Conservation (phyloP, 2,888 invertebrate genomes). For the Trachelus troglodyta region DNA sequence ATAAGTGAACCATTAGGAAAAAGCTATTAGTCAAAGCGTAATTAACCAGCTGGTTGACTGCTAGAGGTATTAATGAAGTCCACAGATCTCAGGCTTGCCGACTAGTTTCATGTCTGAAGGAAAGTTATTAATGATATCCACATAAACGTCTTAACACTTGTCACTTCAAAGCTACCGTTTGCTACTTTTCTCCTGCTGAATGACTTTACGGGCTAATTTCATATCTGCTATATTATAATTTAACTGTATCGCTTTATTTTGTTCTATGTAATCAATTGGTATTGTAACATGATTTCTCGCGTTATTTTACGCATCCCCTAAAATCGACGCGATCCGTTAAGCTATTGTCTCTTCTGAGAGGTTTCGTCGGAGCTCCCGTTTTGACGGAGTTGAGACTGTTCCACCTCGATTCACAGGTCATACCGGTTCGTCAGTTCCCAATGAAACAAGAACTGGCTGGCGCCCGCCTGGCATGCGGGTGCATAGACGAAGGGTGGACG, state of each 20-base stretch:
- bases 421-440: too few relatives aligned
- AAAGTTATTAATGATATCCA: slow-evolving; percentile 45
- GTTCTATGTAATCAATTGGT: not conserved
- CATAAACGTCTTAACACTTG: slow-evolving; percentile 38
- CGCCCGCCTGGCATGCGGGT: too few relatives aligned
- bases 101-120: slow-evolving; percentile 27
- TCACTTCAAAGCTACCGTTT: slow-evolving; percentile 39
- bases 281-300: not conserved
- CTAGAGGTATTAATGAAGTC: slow-evolving; percentile 41
- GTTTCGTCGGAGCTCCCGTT: too few relatives aligned
- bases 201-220: not conserved
- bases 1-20: slow-evolving; percentile 27
- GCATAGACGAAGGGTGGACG: too few relatives aligned
- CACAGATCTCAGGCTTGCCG: slow-evolving; percentile 16
- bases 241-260: not conserved
- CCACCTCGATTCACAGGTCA: too few relatives aligned
- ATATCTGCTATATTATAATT: not conserved
- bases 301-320: too few relatives aligned
- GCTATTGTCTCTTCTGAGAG: too few relatives aligned
- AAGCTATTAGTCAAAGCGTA: slow-evolving; percentile 41
- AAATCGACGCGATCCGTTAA: too few relatives aligned
- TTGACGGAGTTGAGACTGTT: too few relatives aligned
- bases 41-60: slow-evolving; percentile 36
- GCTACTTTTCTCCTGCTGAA: slow-evolving; percentile 32
- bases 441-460: too few relatives aligned